Percentiles rank a stretch among this genome's conserved stretches.
phyloP scores from a whole-genome alignment of 1,140 invertebrate genomes.

The Stratiolaelaps scimitus region DNA sequence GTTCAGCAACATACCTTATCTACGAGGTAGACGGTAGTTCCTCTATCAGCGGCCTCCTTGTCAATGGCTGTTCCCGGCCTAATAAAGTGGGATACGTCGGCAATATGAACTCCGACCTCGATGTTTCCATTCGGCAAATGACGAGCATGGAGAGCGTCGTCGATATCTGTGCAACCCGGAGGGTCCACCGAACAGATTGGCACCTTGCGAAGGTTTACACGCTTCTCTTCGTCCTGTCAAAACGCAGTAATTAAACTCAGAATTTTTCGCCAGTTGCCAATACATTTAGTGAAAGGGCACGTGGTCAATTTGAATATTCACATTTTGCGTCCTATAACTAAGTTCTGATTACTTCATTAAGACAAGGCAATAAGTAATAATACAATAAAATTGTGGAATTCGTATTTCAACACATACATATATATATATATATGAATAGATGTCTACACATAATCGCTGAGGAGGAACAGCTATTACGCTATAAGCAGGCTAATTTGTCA shows the following conservation, averaged over 20 bases:
- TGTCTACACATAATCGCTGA: too few species aligned
- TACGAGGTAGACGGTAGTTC: constrained; percentile 80
- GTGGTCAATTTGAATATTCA: too few species aligned
- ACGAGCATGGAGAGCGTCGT: constrained; percentile 89
- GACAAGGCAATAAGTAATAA: too few species aligned
- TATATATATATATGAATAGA: too few species aligned
- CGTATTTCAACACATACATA: too few species aligned
- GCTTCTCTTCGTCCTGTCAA: constrained; percentile 57
- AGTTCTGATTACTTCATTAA: not conserved
- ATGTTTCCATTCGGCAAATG: constrained; percentile 58
- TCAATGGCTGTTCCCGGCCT: constrained; percentile 73
- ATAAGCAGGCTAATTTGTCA: constrained; percentile 31
- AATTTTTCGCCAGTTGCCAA: too few species aligned
- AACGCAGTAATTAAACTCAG: constrained; percentile 34
- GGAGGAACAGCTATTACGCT: constrained; percentile 3
- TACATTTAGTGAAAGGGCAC: too few species aligned
- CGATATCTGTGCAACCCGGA: constrained; percentile 96
- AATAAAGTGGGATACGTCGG: constrained; percentile 85
- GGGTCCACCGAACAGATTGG: constrained; percentile 94
- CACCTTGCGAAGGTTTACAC: constrained; percentile 68
- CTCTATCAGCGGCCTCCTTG: constrained; percentile 63
- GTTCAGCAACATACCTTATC: constrained; percentile 56
- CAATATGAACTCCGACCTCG: constrained; percentile 83
- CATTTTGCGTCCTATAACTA: too few species aligned
- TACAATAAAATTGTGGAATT: too few species aligned